These are phyloP conservation scores for fruit fly (Drosophila melanogaster) DNA, from an alignment of 1,140 invertebrate species.

Conservation along the genomic window Release_6_plus_ISO1_MT NC_004354.4:12297501-12298000, in stretches of 20 bases:
- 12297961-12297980: conserved; percentile 88
- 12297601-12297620: conserved; percentile 58
- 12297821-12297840: conserved; percentile 53
- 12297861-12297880: conserved; percentile 44
- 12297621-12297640: conserved; percentile 44
- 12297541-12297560: conserved; percentile 12
- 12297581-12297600: conserved; percentile 79
- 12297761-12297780: conserved; percentile 46
- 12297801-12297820: conserved; percentile 47
- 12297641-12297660: conserved; percentile 51
- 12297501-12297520: conserved; percentile 8
- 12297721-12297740: conserved; percentile 42
- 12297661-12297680: conserved; percentile 46
- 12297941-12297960: conserved; percentile 85
- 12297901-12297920: conserved; percentile 82
- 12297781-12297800: conserved; percentile 35
- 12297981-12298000: conserved; percentile 86
- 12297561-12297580: conserved; percentile 39
- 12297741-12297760: conserved; percentile 36
- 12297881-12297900: conserved; percentile 64
- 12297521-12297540: conserved; percentile 11
- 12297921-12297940: conserved; percentile 83
- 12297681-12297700: conserved; percentile 69
- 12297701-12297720: conserved; percentile 76
- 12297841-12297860: conserved; percentile 35